Evolutionary conservation across 2,113 vertebrate species (phyloP).

Genomic region (Anarrhichthys ocellatus): DNA sequence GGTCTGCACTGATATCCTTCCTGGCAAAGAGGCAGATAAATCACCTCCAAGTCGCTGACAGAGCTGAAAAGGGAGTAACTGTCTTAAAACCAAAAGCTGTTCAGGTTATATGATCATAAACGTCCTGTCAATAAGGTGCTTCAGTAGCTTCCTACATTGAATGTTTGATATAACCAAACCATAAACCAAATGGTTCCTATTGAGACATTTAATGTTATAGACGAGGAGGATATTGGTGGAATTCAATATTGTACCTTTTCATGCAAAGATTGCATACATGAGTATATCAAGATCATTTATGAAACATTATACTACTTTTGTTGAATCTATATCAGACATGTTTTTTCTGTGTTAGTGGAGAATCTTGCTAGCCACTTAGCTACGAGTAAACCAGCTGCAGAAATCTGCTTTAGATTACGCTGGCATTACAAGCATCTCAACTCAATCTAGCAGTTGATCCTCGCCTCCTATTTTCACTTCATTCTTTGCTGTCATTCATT

Average conservation of each 20-base stretch:
- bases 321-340: neutral
- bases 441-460: conserved; percentile 7
- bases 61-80: neutral
- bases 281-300: neutral
- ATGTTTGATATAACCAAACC: neutral
- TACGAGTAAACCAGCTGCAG: conserved; percentile 29
- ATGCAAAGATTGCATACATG: neutral
- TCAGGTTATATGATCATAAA: neutral
- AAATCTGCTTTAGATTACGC: neutral
- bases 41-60: conserved; percentile 3
- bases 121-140: neutral
- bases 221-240: neutral
- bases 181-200: neutral
- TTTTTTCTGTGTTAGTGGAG: conserved; percentile 12
- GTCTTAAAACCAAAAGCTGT: neutral
- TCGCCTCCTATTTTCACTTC: neutral
- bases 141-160: neutral
- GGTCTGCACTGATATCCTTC: conserved; percentile 15
- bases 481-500: conserved; percentile 41
- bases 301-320: neutral
- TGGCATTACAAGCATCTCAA: neutral
- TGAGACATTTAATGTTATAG: neutral
- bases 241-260: neutral
- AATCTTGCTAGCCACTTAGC: neutral
- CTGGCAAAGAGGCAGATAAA: conserved; percentile 8